Evolutionary conservation across 2,888 invertebrate genomes (phyloP), one percentile per base, ranked within the genome.

Genomic region (Didymodactylos carnosus): DNA sequence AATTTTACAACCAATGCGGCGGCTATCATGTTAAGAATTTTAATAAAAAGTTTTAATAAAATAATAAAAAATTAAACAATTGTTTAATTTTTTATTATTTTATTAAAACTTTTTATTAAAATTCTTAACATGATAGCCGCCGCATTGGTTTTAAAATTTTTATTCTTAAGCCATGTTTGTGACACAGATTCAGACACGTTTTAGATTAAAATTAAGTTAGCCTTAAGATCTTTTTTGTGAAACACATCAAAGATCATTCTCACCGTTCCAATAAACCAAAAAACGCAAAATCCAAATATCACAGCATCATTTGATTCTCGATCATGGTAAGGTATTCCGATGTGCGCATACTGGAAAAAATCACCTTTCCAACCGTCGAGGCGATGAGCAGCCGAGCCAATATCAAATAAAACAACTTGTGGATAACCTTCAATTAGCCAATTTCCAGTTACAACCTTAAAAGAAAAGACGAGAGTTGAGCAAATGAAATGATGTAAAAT

Each of bases 381-480:
- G 83, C 94, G 94, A 91, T 93, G 93, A 0, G 94, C 91, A 0
- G 90, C 94, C 0, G 93, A 92, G 25, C 93, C 92, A 81, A 99
- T 91, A 83, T 99, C 98, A 85, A 99, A 95, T 6, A 99, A 86
- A 73, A 99, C 89, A 53, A 99, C 90, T 83, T 94, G 94, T 0
- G 98, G 98, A 85, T 94, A 97, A n/a, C 98, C 98, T 81, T 99
- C 98, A 3, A 99, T 98, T 71, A 99, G 84, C 98, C 98, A 98
- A 4, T 94, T 89, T n/a, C 98, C 98, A 41, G 92, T 93, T 80
- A 91, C 89, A 14, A 94, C 86, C 90, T 91, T 77, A 7, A 78
- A 75, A n/a, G 14, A 73, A 11, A 27, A 19, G 39, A 73, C n/a
- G n/a, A 35, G 16, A 29, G 73, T 14, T 14, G 27, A 73, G 35